These are phyloP conservation scores for Anhinga rufa DNA, from an alignment of 2,113 vertebrate genomes.

Conservation along the genomic window DNA sequence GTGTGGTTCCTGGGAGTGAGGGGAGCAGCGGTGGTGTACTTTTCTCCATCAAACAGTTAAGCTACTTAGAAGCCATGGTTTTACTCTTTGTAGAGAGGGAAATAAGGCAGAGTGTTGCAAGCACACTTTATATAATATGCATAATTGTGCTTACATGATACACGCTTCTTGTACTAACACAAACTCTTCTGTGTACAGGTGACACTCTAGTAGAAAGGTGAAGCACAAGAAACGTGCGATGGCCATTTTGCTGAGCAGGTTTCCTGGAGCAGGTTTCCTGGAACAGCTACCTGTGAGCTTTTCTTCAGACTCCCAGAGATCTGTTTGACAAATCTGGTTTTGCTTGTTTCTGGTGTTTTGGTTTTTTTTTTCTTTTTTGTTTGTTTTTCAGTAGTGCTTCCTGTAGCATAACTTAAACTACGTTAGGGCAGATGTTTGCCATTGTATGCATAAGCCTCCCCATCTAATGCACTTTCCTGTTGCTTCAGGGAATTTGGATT, in stretches of 20 bases:
- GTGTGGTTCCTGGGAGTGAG: not conserved
- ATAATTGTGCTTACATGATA: not conserved
- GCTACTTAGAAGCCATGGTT: not conserved
- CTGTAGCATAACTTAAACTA: not conserved
- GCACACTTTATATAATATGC: not conserved
- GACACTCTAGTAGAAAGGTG: not conserved
- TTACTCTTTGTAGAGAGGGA: not conserved
- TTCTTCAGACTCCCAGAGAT: not conserved
- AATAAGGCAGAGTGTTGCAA: not conserved
- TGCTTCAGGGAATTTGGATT: not conserved
- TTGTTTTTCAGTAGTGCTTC: not conserved
- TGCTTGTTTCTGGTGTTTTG: not conserved
- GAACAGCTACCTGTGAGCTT: not conserved
- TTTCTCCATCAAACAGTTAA: not conserved
- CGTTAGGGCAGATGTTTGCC: not conserved
- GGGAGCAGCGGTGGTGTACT: not conserved
- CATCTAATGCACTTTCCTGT: not conserved
- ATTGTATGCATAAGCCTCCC: not conserved
- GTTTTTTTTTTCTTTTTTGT: not conserved
- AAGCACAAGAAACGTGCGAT: not conserved
- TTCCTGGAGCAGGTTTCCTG: not conserved
- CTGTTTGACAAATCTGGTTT: not conserved
- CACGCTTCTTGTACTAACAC: not conserved
- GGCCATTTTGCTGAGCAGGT: not conserved
- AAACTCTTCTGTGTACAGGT: not conserved